Conservation (phyloP, 2,888 invertebrate genomes). For the Machimus rusticus region DNA sequence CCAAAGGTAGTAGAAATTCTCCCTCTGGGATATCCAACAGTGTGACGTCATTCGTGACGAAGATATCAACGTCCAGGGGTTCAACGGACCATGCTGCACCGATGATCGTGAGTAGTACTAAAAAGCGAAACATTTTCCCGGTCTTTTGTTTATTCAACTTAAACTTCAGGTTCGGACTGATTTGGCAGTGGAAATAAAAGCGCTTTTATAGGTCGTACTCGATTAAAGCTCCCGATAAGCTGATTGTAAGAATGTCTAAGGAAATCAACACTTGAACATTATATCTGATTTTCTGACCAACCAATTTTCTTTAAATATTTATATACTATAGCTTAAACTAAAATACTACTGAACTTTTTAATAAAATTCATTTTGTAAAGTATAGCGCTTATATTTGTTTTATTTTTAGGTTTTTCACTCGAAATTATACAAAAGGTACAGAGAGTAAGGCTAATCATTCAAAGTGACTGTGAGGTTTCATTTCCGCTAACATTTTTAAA, state of each 20-base stretch:
- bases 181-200: background rate
- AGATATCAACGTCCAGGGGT: background rate
- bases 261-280: background rate
- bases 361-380: no score
- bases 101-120: background rate
- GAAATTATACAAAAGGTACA: no score
- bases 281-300: background rate
- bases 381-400: no score
- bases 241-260: background rate
- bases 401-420: no score
- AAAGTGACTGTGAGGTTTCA: no score
- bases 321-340: no score
- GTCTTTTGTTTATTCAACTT: background rate
- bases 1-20: background rate
- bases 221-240: background rate
- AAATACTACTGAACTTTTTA: no score
- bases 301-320: no score
- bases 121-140: constrained; percentile 2
- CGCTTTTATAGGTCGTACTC: background rate
- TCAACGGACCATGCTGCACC: background rate
- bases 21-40: background rate
- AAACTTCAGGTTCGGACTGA: background rate
- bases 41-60: background rate
- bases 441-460: no score
- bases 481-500: no score